A percentile compares a stretch with the other conserved stretches of the same genome.
These are phyloP conservation scores for Neosilurus mollespiculum DNA, from an alignment of 2,797 vertebrate genomes.

Conservation along the genomic window DNA sequence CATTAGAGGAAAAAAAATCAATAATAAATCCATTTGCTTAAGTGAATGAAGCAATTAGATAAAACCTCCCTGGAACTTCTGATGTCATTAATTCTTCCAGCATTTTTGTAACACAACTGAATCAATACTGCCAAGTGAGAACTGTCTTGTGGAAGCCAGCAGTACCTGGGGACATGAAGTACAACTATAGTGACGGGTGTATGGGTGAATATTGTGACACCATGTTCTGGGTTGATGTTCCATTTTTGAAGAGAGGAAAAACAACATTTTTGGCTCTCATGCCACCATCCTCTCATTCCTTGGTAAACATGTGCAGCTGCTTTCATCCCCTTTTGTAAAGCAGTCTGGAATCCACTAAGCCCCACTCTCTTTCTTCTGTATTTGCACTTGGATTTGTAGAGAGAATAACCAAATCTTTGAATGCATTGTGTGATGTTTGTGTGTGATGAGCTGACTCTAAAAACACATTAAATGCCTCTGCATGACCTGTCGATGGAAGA, in stretches of 20 bases:
- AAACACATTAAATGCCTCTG: constrained; percentile 50
- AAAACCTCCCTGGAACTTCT: background rate
- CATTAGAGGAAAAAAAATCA: no score
- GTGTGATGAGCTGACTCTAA: constrained; percentile 35
- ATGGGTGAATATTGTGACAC: background rate
- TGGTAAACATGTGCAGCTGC: constrained; percentile 46
- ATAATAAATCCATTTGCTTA: background rate
- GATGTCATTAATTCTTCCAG: background rate
- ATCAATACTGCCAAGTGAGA: background rate
- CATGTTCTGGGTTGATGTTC: background rate
- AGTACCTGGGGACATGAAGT: background rate
- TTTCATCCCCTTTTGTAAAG: constrained; percentile 31
- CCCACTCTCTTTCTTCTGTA: constrained; percentile 39
- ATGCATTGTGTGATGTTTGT: constrained; percentile 34
- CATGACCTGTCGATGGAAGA: constrained; percentile 36
- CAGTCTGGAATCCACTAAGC: constrained; percentile 47
- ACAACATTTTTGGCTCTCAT: constrained; percentile 32
- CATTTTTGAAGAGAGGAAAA: constrained; percentile 15
- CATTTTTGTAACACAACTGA: background rate
- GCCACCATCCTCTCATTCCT: constrained; percentile 43
- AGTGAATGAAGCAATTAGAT: background rate
- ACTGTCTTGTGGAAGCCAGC: background rate
- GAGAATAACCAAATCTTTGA: constrained; percentile 43
- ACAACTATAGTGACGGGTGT: background rate
- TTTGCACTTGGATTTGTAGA: constrained; percentile 51